Evolutionary conservation across 2,797 vertebrate genomes (phyloP).

Genomic region (Spinibarbus caldwelli): DNA sequence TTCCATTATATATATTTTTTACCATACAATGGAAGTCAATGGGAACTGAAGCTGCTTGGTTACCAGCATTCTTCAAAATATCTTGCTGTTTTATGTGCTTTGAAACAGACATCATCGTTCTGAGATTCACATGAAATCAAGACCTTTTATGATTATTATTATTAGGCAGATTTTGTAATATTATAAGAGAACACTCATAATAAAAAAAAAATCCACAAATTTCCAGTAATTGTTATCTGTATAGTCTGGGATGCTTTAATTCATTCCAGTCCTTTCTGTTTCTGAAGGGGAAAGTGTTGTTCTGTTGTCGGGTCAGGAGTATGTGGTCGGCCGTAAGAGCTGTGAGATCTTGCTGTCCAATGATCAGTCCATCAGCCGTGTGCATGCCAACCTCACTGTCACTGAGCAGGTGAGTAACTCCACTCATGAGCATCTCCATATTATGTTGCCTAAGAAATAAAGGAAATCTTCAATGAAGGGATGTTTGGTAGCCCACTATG

Average conservation of each 20-base stretch:
- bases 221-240: not conserved
- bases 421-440: not conserved
- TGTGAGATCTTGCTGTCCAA: constrained; percentile 85
- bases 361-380: constrained; percentile 94
- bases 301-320: constrained; percentile 80
- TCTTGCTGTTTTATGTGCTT: not conserved
- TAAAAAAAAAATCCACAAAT: not conserved
- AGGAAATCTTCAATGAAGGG: not conserved
- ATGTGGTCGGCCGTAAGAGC: constrained; percentile 91
- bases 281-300: constrained; percentile 79
- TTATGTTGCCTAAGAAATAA: not conserved
- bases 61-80: not conserved
- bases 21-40: not conserved
- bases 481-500: not conserved
- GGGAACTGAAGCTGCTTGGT: not conserved
- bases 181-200: not conserved
- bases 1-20: not conserved
- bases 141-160: not conserved
- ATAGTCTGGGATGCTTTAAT: not conserved
- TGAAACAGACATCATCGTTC: not conserved
- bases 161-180: not conserved
- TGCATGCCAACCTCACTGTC: constrained; percentile 84
- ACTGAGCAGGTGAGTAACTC: constrained; percentile 74
- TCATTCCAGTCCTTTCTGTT: not conserved
- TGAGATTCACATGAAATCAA: not conserved